Percentiles rank a stretch among this genome's conserved stretches.
Conservation (phyloP, 2,113 vertebrate species). For the Lepisosteus osseus region DNA sequence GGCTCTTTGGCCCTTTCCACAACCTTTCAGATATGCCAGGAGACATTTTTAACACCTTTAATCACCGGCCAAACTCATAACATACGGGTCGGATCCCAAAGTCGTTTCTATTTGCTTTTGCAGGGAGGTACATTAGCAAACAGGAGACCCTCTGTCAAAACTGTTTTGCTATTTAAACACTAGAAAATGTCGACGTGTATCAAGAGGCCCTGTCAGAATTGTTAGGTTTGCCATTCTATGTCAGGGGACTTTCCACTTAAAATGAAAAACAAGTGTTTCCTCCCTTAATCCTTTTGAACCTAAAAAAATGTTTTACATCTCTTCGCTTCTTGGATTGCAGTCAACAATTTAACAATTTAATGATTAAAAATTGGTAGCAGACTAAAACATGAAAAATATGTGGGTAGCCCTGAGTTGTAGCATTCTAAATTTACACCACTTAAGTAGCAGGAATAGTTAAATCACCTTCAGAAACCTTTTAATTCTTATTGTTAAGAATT, state of each 20-base stretch:
- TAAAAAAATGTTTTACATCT: neutral
- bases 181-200: constrained; percentile 1
- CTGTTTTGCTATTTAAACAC: neutral
- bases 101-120: constrained; percentile 15
- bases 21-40: constrained; percentile 8
- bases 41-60: constrained; percentile 11
- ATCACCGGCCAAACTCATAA: constrained; percentile 18
- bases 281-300: constrained; percentile 1
- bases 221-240: neutral
- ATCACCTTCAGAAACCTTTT: too few species aligned
- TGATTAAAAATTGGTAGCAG: neutral
- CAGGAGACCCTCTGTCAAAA: neutral
- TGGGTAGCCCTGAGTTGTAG: neutral
- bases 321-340: neutral
- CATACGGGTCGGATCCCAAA: constrained; percentile 12
- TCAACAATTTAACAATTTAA: constrained; percentile 9
- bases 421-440: neutral
- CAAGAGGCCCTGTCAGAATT: neutral
- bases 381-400: neutral
- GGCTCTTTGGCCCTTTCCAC: neutral
- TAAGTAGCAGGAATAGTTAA: neutral
- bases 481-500: too few species aligned
- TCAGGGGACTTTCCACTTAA: constrained; percentile 5
- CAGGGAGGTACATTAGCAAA: neutral
- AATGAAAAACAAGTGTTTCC: constrained; percentile 4